Evolutionary conservation across 2,113 vertebrate genomes (phyloP).

Genomic region (Centropus unirufus): DNA sequence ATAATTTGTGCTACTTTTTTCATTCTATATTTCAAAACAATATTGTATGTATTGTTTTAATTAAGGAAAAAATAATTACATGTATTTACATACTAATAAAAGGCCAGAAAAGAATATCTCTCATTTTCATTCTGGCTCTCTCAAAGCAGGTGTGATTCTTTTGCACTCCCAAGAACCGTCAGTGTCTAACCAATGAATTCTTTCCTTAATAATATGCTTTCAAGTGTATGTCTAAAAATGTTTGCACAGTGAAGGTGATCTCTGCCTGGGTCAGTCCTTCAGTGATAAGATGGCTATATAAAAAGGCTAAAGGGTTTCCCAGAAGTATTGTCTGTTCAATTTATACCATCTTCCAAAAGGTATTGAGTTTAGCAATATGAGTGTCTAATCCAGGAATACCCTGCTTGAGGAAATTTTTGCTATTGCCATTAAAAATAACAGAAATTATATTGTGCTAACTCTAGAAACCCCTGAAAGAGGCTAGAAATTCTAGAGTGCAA

Average conservation of each 20-base stretch:
- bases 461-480: neutral
- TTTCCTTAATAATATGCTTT: neutral
- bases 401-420: neutral
- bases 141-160: neutral
- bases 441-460: neutral
- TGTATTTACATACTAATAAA: neutral
- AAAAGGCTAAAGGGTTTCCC: neutral
- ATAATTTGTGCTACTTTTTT: neutral
- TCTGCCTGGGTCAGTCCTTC: neutral
- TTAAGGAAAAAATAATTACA: conserved; percentile 13
- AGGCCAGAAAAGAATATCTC: neutral
- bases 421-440: neutral
- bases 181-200: neutral
- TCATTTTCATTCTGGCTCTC: neutral
- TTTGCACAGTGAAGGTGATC: neutral
- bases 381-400: neutral
- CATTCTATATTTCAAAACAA: neutral
- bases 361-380: neutral
- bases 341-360: neutral
- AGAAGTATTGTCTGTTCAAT: neutral
- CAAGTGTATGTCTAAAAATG: neutral
- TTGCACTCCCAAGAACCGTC: neutral
- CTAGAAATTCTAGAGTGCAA: neutral
- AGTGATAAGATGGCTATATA: neutral
- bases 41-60: neutral